These are phyloP conservation scores for Elaeidobius kamerunicus DNA, from an alignment of 2,888 invertebrate genomes.

Conservation along the genomic window DNA sequence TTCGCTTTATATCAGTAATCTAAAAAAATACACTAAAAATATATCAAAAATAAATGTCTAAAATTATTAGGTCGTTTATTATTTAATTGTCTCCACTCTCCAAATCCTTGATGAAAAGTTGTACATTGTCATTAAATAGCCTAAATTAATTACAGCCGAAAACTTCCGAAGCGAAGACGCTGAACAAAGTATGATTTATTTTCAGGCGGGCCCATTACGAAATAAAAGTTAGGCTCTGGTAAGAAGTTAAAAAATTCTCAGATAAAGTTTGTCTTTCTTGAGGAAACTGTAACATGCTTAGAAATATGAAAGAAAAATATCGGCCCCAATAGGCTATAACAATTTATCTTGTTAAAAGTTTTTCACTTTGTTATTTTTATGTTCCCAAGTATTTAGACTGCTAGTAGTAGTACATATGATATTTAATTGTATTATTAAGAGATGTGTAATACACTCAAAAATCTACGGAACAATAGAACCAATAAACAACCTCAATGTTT, in stretches of 20 bases:
- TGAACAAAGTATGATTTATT: slow-evolving; percentile 29
- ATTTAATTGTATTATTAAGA: too few species aligned
- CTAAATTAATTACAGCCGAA: slow-evolving; percentile 35
- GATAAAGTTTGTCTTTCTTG: slow-evolving; percentile 24
- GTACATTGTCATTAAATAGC: slow-evolving; percentile 35
- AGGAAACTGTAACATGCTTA: slow-evolving; percentile 26
- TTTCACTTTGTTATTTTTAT: not conserved
- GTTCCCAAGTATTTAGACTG: too few species aligned
- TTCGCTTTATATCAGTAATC: too few species aligned
- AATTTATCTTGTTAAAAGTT: slow-evolving; percentile 11
- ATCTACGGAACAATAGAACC: too few species aligned
- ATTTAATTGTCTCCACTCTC: slow-evolving; percentile 34
- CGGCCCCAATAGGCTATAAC: slow-evolving; percentile 14
- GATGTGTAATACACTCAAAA: too few species aligned
- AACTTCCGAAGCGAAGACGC: slow-evolving; percentile 21
- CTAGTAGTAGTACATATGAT: too few species aligned
- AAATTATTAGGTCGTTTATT: slow-evolving; percentile 35
- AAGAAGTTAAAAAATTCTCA: slow-evolving; percentile 27
- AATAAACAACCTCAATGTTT: too few species aligned
- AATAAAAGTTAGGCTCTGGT: slow-evolving; percentile 21
- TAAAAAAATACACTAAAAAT: too few species aligned
- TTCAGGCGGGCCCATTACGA: slow-evolving; percentile 23
- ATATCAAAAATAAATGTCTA: too few species aligned
- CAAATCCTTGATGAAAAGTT: slow-evolving; percentile 32
- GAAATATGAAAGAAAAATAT: slow-evolving; percentile 24